These are phyloP conservation scores for Rhyzopertha dominica DNA, from an alignment of 1,140 invertebrate species.

Conservation along the genomic window DNA sequence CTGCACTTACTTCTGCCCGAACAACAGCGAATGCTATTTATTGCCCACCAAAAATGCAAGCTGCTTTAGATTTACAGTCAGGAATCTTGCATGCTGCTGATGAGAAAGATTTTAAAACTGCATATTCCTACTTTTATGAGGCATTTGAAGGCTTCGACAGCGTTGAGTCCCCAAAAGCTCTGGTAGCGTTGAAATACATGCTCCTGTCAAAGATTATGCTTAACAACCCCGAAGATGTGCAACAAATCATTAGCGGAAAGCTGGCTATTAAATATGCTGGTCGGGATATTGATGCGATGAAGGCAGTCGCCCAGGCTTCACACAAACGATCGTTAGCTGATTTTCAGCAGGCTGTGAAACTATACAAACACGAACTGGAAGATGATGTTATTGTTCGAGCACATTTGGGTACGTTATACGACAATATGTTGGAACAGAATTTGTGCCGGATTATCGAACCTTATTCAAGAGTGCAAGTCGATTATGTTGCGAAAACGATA, in stretches of 20 bases:
- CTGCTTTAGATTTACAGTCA: conserved; percentile 93
- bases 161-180: conserved; percentile 84
- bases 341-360: conserved; percentile 83
- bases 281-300: conserved; percentile 95
- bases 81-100: conserved; percentile 98
- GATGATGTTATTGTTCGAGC: conserved; percentile 95
- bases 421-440: conserved; percentile 99
- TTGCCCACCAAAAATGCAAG: conserved; percentile 97
- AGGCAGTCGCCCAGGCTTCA: conserved; percentile 91
- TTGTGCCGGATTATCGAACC: conserved; percentile 98
- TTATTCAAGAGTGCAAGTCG: conserved; percentile 93
- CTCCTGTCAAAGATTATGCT: conserved; percentile 98
- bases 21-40: conserved; percentile 99
- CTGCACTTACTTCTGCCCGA: conserved; percentile 93
- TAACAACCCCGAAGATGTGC: conserved; percentile 92
- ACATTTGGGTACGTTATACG: conserved; percentile 94
- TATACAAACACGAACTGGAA: conserved; percentile 85
- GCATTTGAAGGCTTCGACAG: conserved; percentile 99
- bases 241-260: conserved; percentile 93
- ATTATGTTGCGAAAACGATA: conserved; percentile 75
- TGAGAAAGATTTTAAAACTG: conserved; percentile 99
- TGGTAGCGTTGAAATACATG: conserved; percentile 98
- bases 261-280: conserved; percentile 94
- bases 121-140: conserved; percentile 99
- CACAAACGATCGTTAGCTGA: conserved; percentile 94